A percentile compares a stretch with the other conserved stretches of the same genome.
Conservation (phyloP, 2,888 invertebrate genomes). For the Stramonita haemastoma region DNA sequence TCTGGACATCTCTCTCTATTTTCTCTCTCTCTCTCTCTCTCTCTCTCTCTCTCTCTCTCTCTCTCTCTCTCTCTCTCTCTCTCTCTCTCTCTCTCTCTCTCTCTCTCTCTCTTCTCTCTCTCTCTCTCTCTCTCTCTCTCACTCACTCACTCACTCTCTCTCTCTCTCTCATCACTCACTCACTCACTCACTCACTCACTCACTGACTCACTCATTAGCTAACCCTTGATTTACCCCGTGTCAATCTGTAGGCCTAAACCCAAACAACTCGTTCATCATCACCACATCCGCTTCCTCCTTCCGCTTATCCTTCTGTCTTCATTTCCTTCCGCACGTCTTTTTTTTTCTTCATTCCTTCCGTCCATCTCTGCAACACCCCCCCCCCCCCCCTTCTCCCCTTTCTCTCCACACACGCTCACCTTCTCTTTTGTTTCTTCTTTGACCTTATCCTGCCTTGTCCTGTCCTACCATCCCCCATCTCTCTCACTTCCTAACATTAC, state of each 20-base stretch:
- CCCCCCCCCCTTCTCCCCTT: not conserved
- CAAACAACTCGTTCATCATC: no score
- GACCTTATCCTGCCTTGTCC: not conserved
- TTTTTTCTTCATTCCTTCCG: not conserved
- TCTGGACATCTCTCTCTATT: not conserved
- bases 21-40: not conserved
- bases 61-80: no score
- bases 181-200: not conserved
- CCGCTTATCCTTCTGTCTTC: not conserved
- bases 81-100: not conserved
- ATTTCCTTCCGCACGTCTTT: not conserved
- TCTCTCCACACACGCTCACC: not conserved
- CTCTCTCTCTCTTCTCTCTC: not conserved
- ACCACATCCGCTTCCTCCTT: no score
- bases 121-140: not conserved
- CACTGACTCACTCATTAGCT: no score
- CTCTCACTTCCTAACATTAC: not conserved
- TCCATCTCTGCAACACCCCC: not conserved
- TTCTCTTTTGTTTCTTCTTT: not conserved
- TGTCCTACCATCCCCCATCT: not conserved
- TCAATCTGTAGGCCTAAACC: no score
- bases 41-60: not conserved
- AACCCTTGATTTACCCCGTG: no score
- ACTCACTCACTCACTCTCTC: not conserved
- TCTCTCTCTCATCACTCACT: not conserved